Evolutionary conservation across 2,888 invertebrate species (phyloP), one percentile per base, ranked within the genome.

Genomic region (Apamea anceps): DNA sequence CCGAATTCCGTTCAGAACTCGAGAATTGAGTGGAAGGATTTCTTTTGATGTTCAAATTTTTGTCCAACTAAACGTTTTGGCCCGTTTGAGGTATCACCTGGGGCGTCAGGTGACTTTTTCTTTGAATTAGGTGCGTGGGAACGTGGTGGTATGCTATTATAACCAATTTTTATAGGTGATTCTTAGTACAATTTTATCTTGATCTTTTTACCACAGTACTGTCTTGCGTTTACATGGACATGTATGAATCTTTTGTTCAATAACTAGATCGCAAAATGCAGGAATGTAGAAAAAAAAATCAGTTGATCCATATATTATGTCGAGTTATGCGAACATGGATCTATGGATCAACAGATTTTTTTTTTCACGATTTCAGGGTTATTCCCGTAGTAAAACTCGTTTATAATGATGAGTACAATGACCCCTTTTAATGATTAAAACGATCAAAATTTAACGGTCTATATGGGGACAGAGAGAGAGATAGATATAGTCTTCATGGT

Each of bases 1-100:
- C 81, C 71, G 84, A 82, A 87, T 90, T 85, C 80, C 83, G 82
- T 82, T 79, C 76, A 81, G 76, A 81, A 70, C 72, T 81, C 65
- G 82, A 48, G 85, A 86, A 81, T 88, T 87, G 86, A 86, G 79
- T 83, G 63, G 79, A 85, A 70, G 73, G 78, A 85, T 84, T 86
- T 84, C 86, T 83, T 83, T 87, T 80, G 81, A 86, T 79, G 71
- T 86, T 80, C 60, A 77, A 78, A 81, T 77, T 88, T 81, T 81
- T 85, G 79, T 66, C 80, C 77, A 84, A 77, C 72, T 88, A 79
- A 86, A 86, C 84, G 74, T 82, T 82, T 82, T 82, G 79, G 72
- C 67, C 70, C 72, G 54, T 78, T 83, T 77, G 45, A 65, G 37
- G 72, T 70, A 74, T 75, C 54, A 28, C 73, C 65, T 75, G 45